A percentile compares a stretch with the other conserved stretches of the same genome.
Evolutionary conservation across 2,888 invertebrate species (phyloP).

Genomic region (Drosophila tanythrix): DNA sequence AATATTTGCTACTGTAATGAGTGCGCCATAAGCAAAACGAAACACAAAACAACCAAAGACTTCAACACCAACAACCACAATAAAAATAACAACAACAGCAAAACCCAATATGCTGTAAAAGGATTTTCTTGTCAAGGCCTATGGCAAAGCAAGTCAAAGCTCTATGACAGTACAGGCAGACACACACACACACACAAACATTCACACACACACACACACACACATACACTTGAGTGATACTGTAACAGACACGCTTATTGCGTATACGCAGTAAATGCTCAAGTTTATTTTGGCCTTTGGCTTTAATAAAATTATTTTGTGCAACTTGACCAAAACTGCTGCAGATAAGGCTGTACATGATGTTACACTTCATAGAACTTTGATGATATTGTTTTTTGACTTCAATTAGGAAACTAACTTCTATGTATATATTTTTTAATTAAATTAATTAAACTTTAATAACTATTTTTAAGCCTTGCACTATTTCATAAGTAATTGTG

Average conservation of each 20-base stretch:
- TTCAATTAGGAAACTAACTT: slow-evolving; percentile 5
- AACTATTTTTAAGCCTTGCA: not conserved
- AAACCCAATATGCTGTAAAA: slow-evolving; percentile 71
- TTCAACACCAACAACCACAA: slow-evolving; percentile 32
- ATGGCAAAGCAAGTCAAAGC: slow-evolving; percentile 59
- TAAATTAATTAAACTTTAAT: not conserved
- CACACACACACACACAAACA: slow-evolving; percentile 21
- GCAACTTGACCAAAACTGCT: slow-evolving; percentile 40
- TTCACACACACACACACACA: slow-evolving; percentile 13
- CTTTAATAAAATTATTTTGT: slow-evolving; percentile 70
- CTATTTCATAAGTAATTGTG: not conserved
- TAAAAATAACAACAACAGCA: slow-evolving; percentile 39
- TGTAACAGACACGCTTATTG: slow-evolving; percentile 48
- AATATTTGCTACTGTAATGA: slow-evolving; percentile 48
- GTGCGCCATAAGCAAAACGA: slow-evolving; percentile 21
- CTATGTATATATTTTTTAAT: not conserved
- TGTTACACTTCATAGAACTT: slow-evolving; percentile 38
- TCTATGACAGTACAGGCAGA: slow-evolving; percentile 35
- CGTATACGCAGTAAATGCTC: slow-evolving; percentile 55
- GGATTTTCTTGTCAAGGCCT: slow-evolving; percentile 74
- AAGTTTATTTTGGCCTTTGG: slow-evolving; percentile 40
- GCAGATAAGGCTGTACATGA: slow-evolving; percentile 35
- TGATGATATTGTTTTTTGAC: slow-evolving; percentile 20
- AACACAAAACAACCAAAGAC: slow-evolving; percentile 32
- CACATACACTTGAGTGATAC: slow-evolving; percentile 7